Conservation (phyloP, 2,113 vertebrate species). For the Xiphorhynchus elegans region DNA sequence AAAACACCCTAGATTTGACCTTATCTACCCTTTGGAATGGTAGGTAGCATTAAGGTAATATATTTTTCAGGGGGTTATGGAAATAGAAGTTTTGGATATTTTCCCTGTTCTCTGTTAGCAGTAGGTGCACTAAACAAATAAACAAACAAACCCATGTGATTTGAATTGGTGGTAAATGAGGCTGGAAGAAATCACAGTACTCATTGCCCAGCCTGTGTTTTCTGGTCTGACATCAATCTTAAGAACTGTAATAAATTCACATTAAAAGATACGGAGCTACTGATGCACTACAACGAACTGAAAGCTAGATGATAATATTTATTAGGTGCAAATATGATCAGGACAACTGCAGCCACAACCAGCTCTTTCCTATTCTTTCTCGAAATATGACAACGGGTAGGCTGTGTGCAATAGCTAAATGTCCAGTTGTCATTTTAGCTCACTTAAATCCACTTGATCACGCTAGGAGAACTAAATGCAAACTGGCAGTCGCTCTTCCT, state of each 20-base stretch:
- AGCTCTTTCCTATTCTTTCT: not conserved
- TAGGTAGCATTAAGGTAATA: not conserved
- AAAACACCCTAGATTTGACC: not conserved
- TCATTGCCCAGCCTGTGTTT: not conserved
- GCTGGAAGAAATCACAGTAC: not conserved
- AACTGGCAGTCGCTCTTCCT: slow-evolving; percentile 44
- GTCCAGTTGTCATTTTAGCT: slow-evolving; percentile 48
- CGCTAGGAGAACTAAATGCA: slow-evolving; percentile 1
- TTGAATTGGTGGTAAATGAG: not conserved
- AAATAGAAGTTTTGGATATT: not conserved
- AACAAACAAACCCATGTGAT: fast-evolving
- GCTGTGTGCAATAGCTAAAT: not conserved
- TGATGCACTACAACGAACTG: slow-evolving; percentile 23
- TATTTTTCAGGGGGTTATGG: not conserved
- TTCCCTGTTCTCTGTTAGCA: not conserved
- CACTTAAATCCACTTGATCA: slow-evolving; percentile 44
- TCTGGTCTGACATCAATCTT: not conserved
- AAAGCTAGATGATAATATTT: not conserved
- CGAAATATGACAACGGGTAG: not conserved
- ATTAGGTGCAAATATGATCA: not conserved
- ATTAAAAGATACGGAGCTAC: not conserved
- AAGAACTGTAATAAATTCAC: not conserved
- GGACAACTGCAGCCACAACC: not conserved
- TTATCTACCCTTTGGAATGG: not conserved
- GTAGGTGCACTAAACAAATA: not conserved